Conservation (phyloP, 2,797 vertebrate species). For the Melanotaenia pygmaea region DNA sequence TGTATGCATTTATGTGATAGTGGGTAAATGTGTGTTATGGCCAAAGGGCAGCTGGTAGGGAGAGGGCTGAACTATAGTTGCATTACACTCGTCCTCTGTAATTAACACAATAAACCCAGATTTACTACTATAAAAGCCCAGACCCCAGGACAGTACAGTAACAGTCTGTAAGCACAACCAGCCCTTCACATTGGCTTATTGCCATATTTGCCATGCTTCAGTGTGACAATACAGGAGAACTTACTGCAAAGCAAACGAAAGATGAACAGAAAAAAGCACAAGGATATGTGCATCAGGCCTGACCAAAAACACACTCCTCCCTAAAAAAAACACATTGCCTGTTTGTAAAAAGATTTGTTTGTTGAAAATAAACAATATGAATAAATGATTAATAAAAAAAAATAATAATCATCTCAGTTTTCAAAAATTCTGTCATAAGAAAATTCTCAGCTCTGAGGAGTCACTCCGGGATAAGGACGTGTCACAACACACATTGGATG, state of each 20-base stretch:
- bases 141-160: constrained; percentile 23
- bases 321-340: neutral
- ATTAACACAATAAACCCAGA: constrained; percentile 62
- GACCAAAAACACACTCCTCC: neutral
- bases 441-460: neutral
- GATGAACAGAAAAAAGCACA: neutral
- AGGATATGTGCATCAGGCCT: neutral
- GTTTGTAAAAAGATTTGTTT: neutral
- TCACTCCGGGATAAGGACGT: too few species aligned
- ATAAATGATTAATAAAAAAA: neutral
- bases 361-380: neutral
- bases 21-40: constrained; percentile 45
- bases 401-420: neutral
- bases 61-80: constrained; percentile 55
- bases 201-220: constrained; percentile 15
- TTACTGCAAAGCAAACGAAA: neutral
- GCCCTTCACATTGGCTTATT: constrained; percentile 21
- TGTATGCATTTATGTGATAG: constrained; percentile 42
- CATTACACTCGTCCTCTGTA: constrained; percentile 63
- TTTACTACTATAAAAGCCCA: constrained; percentile 55
- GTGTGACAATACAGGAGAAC: constrained; percentile 3
- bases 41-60: constrained; percentile 51
- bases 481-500: too few species aligned
- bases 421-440: neutral
- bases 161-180: constrained; percentile 5